Conservation (phyloP, 2,888 invertebrate species). For the Entomobrya multifasciata region DNA sequence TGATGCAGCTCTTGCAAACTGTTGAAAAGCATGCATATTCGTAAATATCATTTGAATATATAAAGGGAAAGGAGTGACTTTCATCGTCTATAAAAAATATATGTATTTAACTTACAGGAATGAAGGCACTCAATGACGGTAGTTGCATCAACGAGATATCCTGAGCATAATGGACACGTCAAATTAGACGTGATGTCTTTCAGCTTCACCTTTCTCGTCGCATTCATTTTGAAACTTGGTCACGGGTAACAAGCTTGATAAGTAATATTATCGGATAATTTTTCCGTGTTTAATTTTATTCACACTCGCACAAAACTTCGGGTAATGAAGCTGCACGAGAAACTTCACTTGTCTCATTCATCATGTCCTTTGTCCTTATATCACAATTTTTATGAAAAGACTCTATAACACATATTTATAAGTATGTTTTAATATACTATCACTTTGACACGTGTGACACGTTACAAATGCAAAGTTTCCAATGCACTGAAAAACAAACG, state of each 20-base stretch:
- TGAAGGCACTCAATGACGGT: conserved; percentile 90
- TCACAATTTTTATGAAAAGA: neutral
- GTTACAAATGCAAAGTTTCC: neutral
- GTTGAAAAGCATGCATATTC: too few relatives aligned
- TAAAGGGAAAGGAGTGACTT: too few relatives aligned
- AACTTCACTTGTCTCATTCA: too few relatives aligned
- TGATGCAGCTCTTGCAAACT: conserved; percentile 90
- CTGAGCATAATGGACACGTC: conserved; percentile 87
- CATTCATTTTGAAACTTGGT: conserved; percentile 81
- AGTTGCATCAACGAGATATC: conserved; percentile 90
- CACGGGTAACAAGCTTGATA: neutral
- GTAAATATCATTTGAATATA: too few relatives aligned
- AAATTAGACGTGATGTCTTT: conserved; percentile 86
- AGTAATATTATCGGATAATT: neutral
- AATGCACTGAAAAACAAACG: too few relatives aligned
- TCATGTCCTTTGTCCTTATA: too few relatives aligned
- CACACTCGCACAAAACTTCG: too few relatives aligned
- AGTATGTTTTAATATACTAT: too few relatives aligned
- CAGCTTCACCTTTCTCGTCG: conserved; percentile 82
- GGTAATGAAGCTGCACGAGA: too few relatives aligned
- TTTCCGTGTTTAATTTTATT: too few relatives aligned
- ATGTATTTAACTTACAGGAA: conserved; percentile 86
- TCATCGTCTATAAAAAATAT: too few relatives aligned
- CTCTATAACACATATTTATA: neutral
- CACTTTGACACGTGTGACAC: neutral